A percentile compares a stretch with the other conserved stretches of the same genome.
These are phyloP conservation scores for Antigone vipio DNA, from an alignment of 2,113 vertebrate species.

Conservation along the genomic window DNA sequence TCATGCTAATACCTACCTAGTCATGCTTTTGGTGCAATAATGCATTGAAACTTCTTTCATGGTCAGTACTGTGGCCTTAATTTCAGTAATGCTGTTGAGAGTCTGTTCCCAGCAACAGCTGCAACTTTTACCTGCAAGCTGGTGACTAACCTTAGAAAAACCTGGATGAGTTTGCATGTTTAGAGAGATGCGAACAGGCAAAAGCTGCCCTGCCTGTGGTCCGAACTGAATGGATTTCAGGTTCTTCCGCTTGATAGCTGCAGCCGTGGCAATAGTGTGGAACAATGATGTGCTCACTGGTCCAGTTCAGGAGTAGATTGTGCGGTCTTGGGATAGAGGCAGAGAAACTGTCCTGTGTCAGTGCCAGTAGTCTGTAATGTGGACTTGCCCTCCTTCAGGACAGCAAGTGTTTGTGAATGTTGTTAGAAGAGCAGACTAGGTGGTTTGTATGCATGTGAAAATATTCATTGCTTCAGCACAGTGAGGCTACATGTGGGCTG, in stretches of 20 bases:
- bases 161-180: background rate
- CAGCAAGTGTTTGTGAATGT: background rate
- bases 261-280: background rate
- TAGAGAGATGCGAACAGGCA: background rate
- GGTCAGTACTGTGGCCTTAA: background rate
- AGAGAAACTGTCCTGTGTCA: background rate
- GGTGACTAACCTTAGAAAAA: background rate
- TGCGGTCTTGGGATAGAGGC: background rate
- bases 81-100: background rate
- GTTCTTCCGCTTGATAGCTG: background rate
- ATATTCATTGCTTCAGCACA: background rate
- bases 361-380: background rate
- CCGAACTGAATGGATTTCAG: background rate
- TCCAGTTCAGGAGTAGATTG: background rate
- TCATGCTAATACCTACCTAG: background rate
- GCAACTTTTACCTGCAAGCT: background rate
- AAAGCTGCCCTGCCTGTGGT: background rate
- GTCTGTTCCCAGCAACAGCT: background rate
- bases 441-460: background rate
- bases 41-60: background rate
- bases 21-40: background rate
- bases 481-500: background rate
- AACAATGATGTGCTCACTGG: rapidly evolving
- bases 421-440: background rate
- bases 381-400: background rate